A percentile compares a stretch with the other conserved stretches of the same genome.
Evolutionary conservation across 2,797 vertebrate species (phyloP).

Genomic region (Phrynocephalus forsythii): DNA sequence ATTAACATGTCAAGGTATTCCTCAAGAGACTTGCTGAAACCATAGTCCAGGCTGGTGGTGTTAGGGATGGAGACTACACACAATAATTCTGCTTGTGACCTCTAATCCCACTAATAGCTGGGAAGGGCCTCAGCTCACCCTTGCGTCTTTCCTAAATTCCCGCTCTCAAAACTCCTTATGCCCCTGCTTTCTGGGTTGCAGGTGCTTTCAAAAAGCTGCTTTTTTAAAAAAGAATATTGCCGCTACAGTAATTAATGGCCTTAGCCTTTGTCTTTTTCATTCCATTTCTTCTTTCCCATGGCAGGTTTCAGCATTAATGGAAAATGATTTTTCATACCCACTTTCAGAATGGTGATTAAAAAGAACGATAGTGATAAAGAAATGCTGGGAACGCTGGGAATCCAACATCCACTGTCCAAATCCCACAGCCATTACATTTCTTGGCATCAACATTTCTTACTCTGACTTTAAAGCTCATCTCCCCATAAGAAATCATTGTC

Average conservation of each 20-base stretch:
- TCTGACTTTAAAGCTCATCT: conserved; percentile 14
- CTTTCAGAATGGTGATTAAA: conserved; percentile 32
- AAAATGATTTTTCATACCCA: conserved; percentile 19
- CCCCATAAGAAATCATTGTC: conserved; percentile 30
- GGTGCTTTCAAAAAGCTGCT: conserved; percentile 12
- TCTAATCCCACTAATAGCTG: neutral
- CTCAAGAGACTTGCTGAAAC: neutral
- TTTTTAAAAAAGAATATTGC: neutral
- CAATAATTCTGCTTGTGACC: neutral
- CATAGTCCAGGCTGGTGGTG: neutral
- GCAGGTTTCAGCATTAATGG: conserved; percentile 24
- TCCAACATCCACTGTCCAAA: conserved; percentile 23
- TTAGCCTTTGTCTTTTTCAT: conserved; percentile 3
- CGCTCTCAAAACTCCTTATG: neutral
- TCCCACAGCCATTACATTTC: neutral
- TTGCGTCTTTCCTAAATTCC: neutral
- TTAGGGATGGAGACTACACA: neutral
- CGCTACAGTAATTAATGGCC: too few relatives aligned
- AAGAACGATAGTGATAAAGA: conserved; percentile 22
- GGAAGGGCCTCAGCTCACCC: neutral
- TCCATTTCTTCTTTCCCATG: neutral
- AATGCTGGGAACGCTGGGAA: neutral
- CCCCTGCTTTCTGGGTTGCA: neutral
- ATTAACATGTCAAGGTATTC: neutral
- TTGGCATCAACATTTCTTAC: neutral